Base-by-base conservation (phyloP, 2,797 vertebrate genomes). In the Phrynocephalus forsythii region DNA sequence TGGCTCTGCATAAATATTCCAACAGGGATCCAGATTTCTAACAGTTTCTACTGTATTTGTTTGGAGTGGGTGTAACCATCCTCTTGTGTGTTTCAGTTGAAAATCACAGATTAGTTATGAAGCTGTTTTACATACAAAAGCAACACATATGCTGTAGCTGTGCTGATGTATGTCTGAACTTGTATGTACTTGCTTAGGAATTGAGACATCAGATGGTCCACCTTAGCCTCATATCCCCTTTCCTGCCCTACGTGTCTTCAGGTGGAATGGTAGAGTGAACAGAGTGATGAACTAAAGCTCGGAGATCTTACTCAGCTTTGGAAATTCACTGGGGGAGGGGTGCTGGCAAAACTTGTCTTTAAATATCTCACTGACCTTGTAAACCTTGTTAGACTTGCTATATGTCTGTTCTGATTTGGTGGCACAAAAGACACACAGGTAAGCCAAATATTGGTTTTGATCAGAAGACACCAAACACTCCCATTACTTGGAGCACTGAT, bases 1-100 rank as follows among this genome's bases (percentile, higher is more conserved):
- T 91, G 91, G 71, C 18, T 67, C 76, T 87, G 93, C 91, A 94
- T 94, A 89, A 95, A 94, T 93, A 94, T 93, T 94, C 91, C 86
- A 92, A 60, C 44, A 84, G 83, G 85, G 88, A 56, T 69, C 56
- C 76, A 83, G 85, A 84, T 72, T 86, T 86, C 38, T 38, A 89
- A 72, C 2, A 52, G 3, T 76, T 38, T 80, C 60, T 72, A 6
- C 5, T 38, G 85, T 79, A 16, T 4, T 30, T 86, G 78, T 33
- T 56, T 56, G 75, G 28, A 92, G 89, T 87, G 20, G 16, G 56
- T 3, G 44, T 8, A 69, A 6, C 3, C 83, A 2, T 50, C 81
- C 15, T 93, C 88, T 86, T 52, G 72, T 77, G 75, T 20, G 30
- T 33, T 30, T 16, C 0, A 1, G 2, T 68, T 26, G 52, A 11